Evolutionary conservation across 2,888 invertebrate species (phyloP), one percentile per base, ranked within the genome.

Genomic region (Agriopis marginaria): DNA sequence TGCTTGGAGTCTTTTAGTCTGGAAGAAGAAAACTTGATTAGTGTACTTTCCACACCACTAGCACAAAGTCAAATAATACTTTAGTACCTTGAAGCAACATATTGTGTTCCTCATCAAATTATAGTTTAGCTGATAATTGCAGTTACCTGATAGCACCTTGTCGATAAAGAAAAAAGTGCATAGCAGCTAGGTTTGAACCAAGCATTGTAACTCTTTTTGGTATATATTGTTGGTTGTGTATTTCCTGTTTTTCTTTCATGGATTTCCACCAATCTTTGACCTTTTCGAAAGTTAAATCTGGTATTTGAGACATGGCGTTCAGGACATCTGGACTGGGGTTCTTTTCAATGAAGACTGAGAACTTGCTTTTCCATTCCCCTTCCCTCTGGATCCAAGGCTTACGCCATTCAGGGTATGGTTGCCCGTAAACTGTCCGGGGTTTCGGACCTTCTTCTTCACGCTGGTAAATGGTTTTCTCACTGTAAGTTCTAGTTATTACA

Each of bases 151-250:
- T 95, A 68, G 95, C 93, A 3, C 97, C 98, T n/a, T 96, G 96
- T 42, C 97, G 95, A 84, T 94, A 94, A 1, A 97, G 93, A 59
- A 99, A 90, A 86, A 98, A 99, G 91, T 98, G 97, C 9, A 99
- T 96, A 0, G 97, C 96, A 1, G 98, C 98, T 75, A 99, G 89
- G 86, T 99, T 98, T 47, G 96, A 91, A 0, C 98, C 99, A 0
- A 97, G 87, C 49, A 92, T 88, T 68, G 95, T 84, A 75, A 96
- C 95, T 70, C 97, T 91, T 64, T 96, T 94, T 0, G 94, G 87
- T 7, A 96, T 86, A 83, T 91, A 96, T 67, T 90, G 92, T 80
- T 97, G 97, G 81, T 95, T 91, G 64, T 92, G 86, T 44, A 95
- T 94, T 74, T 95, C 95, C 68, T 88, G 89, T 0, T 92, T 80